Base-by-base conservation (phyloP, 2,797 vertebrate species). In the Odontamblyopus rebecca region DNA sequence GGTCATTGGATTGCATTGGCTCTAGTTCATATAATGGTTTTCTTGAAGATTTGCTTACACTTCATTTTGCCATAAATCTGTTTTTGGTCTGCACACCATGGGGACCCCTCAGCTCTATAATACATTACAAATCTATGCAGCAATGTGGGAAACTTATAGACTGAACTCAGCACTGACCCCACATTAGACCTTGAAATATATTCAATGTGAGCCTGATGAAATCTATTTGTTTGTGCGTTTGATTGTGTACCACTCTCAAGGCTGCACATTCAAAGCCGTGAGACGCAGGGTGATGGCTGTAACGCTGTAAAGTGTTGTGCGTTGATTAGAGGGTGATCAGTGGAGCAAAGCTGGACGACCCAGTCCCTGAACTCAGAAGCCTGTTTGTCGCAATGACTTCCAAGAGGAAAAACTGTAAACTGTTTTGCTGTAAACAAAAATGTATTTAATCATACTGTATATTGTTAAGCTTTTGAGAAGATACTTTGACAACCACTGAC, bases 21-120 rank as follows among this genome's bases (percentile, higher is more conserved):
- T 80, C 23, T 48, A 66, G 71, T 69, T 84, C 50, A 65, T 85
- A 51, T 85, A 86, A 83, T 90, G 83, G 70, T 75, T 89, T 89
- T 78, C 44, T 73, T 78, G 74, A 62, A 82, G 75, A 87, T 91
- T 86, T 91, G 88, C 88, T 90, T 86, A 88, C 86, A 66, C 53
- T 81, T 88, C 91, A 85, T 82, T 85, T 86, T 80, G 53, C 57
- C 74, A 76, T 68, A 71, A 12, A 80, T 87, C 32, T 53, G 56
- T 50, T 63, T 72, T 70, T 32, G 7, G 35, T 76, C 80, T 74
- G 13, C 68, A 67, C 69, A n/a, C 69, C 44, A 12, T 73, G 65
- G 61, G 70, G 70, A 74, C 76, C 69, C 81, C 41, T 74, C n/a
- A 23, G 70, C 73, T 70, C 60, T 15, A n/a, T 26, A 26, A 54